Evolutionary conservation across 1,140 invertebrate genomes (phyloP), one percentile per base, ranked within the genome.

Genomic region (Ceratina australensis): DNA sequence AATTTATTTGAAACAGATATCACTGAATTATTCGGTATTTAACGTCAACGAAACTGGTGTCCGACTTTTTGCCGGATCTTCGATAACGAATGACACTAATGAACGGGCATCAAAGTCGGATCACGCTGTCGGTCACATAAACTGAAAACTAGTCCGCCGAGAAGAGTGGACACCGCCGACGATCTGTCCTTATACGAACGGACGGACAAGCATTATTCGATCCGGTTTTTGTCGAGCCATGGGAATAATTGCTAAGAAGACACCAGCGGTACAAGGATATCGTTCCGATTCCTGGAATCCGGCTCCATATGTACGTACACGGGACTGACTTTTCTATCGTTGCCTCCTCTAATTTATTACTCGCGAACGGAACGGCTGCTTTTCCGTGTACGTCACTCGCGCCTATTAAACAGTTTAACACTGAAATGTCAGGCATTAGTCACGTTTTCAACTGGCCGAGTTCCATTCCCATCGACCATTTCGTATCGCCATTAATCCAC

Each of bases 171-270:
- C 33, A 24, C 66, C 47, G 15, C 56, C 7, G 56, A 61, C 57
- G 16, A 61, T 52, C 47, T 52, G 26, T 26, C 74, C 73, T 69
- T 76, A 76, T 61, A 52, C 47, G 74, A n/a, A 60, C 33, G 33
- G 20, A 20, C 66, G 1, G 20, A 33, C 20, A 4, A 20, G 15
- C 47, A 68, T 69, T 61, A 76, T 42, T 52, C 66, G 33, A 69
- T 76, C 47, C 18, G 18, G 42, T 71, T 69, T 76, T 76, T 71
- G 22, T 3, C 4, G 15, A 2, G 16, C 13, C 26, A 3, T 16
- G 3, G 26, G 47, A 76, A 76, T 69, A 76, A 69, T 76, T 69
- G 47, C 63, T 20, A 64, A 12, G 33, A 76, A 28, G 52, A 49
- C 22, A 56, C 52, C 42, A 24, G 33, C 3, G 18, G 54, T 50